Evolutionary conservation across 2,888 invertebrate species (phyloP), one percentile per base, ranked within the genome.

Genomic region (Smittia aterrima): DNA sequence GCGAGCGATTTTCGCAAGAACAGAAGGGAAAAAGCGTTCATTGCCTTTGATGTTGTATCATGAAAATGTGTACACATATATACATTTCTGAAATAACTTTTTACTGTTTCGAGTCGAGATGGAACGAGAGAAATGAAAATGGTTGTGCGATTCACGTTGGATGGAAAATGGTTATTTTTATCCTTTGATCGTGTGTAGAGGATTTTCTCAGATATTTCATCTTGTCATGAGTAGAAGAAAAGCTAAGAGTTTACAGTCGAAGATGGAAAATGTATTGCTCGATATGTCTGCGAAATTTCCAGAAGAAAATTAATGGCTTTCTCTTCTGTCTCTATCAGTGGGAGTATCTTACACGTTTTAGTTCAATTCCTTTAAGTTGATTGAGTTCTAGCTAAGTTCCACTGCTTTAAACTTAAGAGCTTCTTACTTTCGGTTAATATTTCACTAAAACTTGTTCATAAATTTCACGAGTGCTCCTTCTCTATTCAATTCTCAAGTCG

Each of bases 141-240:
- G 47, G 47, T 47, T 47, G 47, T n/a, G 47, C 47, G 32, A 47
- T 47, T 47, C 47, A 47, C 47, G 16, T 47, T 47, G 22, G 20
- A 66, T 66, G 66, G 66, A 66, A 66, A 66, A 66, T 66, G 66
- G 66, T 66, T 66, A 66, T 66, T 66, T 32, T 25, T 24, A 25
- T 58, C 32, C 20, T 38, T 38, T 66, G 66, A 66, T 38, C 66
- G 18, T 66, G 66, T 66, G 38, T 66, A 38, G 27, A 11, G 16
- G 66, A 20, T 47, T 32, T 32, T 47, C 47, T 47, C n/a, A n/a
- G n/a, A n/a, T 47, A 47, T 47, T 11, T n/a, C 16, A 11, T 47
- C 11, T 6, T 11, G 16, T 11, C 47, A n/a, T n/a, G n/a, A 47
- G 32, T 6, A 32, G 9, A 32, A 32, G 32, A 32, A 32, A 32